phyloP scores from a whole-genome alignment of 2,888 invertebrate species.

The Calameuta filiformis region DNA sequence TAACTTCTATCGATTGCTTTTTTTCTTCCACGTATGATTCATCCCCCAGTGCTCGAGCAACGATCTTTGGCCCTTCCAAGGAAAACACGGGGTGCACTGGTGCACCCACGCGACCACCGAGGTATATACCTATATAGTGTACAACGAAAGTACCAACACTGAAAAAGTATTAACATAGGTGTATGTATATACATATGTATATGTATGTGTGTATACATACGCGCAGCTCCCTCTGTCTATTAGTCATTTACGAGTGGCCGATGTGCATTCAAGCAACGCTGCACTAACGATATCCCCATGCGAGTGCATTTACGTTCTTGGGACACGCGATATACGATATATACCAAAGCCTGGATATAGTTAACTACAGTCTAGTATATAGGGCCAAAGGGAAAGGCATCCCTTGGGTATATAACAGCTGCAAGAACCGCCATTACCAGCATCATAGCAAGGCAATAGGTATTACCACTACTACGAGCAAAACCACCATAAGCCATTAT shows the following conservation, averaged over 20 bases:
- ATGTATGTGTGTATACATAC: neutral
- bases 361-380: neutral
- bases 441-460: neutral
- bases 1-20: neutral
- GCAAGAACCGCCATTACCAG: neutral
- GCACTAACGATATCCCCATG: neutral
- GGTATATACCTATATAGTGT: neutral
- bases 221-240: neutral
- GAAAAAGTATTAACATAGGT: neutral
- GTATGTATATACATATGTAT: too few relatives aligned
- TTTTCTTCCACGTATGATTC: conserved; percentile 4
- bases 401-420: neutral
- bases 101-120: neutral
- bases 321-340: neutral
- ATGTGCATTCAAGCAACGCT: neutral
- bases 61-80: conserved; percentile 5
- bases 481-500: neutral
- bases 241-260: conserved; percentile 1
- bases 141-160: neutral
- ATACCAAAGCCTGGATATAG: neutral
- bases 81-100: neutral
- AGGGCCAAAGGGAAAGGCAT: neutral
- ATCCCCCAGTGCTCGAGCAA: neutral
- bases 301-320: neutral
- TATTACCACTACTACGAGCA: neutral